A percentile compares a stretch with the other conserved stretches of the same genome.
Conservation (phyloP, 2,113 vertebrate genomes). For the Eidolon helvum region DNA sequence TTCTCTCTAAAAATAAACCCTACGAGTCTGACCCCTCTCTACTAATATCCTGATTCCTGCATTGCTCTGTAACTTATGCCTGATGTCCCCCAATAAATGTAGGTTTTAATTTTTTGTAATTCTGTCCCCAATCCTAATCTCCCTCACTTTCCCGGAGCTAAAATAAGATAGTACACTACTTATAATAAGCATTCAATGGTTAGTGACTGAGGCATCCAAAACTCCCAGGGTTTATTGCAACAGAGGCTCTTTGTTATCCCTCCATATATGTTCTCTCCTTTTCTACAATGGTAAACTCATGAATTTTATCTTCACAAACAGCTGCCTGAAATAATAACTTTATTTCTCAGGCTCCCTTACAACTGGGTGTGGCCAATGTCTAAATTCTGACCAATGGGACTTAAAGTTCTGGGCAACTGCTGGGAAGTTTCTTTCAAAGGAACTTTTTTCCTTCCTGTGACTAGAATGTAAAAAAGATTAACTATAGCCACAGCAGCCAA, state of each 20-base stretch:
- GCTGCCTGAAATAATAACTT: conserved; percentile 16
- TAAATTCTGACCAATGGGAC: not conserved
- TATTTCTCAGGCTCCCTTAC: not conserved
- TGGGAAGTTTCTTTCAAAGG: not conserved
- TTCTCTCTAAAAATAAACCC: not conserved
- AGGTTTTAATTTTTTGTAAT: not conserved
- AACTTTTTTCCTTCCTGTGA: not conserved
- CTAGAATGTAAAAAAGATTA: conserved; percentile 1
- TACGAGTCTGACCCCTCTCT: not conserved
- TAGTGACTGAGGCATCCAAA: not conserved
- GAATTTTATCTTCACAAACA: not conserved
- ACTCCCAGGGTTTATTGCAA: not conserved
- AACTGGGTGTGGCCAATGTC: not conserved
- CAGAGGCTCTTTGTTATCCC: not conserved
- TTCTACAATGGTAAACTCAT: not conserved
- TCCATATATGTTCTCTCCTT: not conserved
- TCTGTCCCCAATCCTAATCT: not conserved
- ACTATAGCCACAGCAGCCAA: not conserved
- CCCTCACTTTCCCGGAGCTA: not conserved
- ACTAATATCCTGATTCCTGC: not conserved
- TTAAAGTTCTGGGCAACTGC: not conserved
- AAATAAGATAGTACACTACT: not conserved
- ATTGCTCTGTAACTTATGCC: not conserved
- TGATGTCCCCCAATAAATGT: not conserved
- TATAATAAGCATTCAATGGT: not conserved